Base-by-base conservation (phyloP, 2,888 invertebrate genomes). In the Lepidonotus clava region DNA sequence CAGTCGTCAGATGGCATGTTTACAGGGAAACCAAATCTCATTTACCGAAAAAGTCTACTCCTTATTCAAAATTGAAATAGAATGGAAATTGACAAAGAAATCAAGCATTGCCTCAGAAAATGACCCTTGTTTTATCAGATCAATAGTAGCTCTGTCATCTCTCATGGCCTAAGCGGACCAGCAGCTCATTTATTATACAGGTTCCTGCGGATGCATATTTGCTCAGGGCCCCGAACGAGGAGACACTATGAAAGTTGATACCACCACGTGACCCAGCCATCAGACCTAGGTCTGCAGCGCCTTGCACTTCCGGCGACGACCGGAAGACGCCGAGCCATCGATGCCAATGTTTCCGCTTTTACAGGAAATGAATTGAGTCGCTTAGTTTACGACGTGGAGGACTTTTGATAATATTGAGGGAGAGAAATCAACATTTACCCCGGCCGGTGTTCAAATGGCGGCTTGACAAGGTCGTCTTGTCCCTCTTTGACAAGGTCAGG, bases 101-200 rank as follows among this genome's bases (percentile, higher is more conserved):
- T n/a, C n/a, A n/a, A n/a, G n/a, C n/a, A n/a, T n/a, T n/a, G n/a
- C n/a, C n/a, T n/a, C n/a, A n/a, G n/a, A n/a, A n/a, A n/a, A n/a
- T n/a, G n/a, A n/a, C n/a, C n/a, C n/a, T n/a, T n/a, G n/a, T 18
- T 46, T 8, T 8, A 46, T 11, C 46, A 46, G 46, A 46, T 18
- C 18, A 46, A 18, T 46, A 46, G 18, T 18, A 46, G 18, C 46
- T 11, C 46, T 46, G 46, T 8, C 46, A 46, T 46, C 46, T 46
- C 18, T n/a, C n/a, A n/a, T n/a, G n/a, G n/a, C n/a, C n/a, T n/a
- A n/a, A n/a, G n/a, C n/a, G n/a, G n/a, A n/a, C n/a, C n/a, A n/a
- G n/a, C n/a, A n/a, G n/a, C 46, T 46, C 8, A 71, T 71, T 71
- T 71, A 34, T 71, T 36, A 36, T 71, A 71, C 71, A 71, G 34